phyloP scores from a whole-genome alignment of 2,113 vertebrate species.

The Corythornis cristatus region DNA sequence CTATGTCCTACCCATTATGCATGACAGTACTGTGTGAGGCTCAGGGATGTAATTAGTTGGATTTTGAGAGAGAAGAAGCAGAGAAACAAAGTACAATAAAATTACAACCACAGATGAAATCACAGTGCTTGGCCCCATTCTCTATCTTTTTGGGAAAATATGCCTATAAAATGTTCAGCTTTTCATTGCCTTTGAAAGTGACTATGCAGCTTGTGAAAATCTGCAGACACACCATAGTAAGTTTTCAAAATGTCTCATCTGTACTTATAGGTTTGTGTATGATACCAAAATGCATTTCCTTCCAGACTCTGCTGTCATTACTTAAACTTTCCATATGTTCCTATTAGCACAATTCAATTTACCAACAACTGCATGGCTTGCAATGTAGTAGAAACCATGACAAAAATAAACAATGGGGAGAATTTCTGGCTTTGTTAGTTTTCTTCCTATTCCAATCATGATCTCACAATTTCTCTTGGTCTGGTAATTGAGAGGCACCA shows the following conservation, averaged over 20 bases:
- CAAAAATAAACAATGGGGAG: fast-evolving
- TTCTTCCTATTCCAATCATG: background rate
- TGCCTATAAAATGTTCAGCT: background rate
- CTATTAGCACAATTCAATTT: background rate
- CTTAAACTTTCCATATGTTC: background rate
- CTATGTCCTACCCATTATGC: background rate
- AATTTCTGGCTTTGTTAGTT: background rate
- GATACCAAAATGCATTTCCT: background rate
- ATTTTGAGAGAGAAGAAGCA: slow-evolving; percentile 17
- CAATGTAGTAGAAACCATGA: background rate
- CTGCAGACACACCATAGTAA: background rate
- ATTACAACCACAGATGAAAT: background rate
- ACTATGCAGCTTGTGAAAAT: background rate
- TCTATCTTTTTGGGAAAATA: background rate
- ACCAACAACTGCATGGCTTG: background rate
- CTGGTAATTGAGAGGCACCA: background rate
- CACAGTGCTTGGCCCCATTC: background rate
- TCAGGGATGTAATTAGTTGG: background rate
- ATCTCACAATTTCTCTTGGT: background rate
- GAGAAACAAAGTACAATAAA: background rate
- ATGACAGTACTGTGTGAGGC: background rate
- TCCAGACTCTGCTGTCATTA: background rate
- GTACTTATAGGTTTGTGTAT: fast-evolving
- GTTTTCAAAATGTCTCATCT: background rate
- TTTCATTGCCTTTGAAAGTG: background rate